phyloP scores from a whole-genome alignment of 2,888 invertebrate species.

The Rhorus exstirpatorius region DNA sequence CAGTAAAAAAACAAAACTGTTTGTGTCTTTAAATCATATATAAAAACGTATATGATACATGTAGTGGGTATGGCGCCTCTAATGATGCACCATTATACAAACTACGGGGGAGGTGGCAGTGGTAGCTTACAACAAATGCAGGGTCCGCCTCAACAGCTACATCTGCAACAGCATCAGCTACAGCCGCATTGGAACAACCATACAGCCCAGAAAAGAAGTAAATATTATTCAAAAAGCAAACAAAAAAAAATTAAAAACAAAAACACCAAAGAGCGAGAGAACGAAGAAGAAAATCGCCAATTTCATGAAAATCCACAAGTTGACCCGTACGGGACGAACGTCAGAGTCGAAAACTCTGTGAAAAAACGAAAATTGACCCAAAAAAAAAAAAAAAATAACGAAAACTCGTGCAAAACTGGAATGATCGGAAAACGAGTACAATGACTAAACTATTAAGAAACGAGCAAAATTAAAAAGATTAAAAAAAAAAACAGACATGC shows the following conservation, averaged over 20 bases:
- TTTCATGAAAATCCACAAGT: constrained; percentile 36
- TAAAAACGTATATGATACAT: constrained; percentile 77
- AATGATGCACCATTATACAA: constrained; percentile 88
- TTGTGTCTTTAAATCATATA: constrained; percentile 69
- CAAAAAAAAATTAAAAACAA: constrained; percentile 68
- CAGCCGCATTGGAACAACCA: constrained; percentile 87
- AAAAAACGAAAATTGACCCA: constrained; percentile 1
- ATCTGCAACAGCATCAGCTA: constrained; percentile 86
- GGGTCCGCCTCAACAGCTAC: constrained; percentile 87
- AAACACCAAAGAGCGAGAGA: constrained; percentile 16
- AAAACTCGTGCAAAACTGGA: constrained; percentile 29
- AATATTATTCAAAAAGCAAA: constrained; percentile 81
- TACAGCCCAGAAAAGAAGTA: constrained; percentile 87
- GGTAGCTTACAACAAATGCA: constrained; percentile 87
- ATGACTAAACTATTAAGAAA: constrained; percentile 18
- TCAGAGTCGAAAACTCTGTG: constrained; percentile 19
- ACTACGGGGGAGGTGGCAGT: constrained; percentile 88
- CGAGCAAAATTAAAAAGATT: not conserved
- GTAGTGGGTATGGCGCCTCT: constrained; percentile 87
- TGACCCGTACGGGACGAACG: constrained; percentile 33
- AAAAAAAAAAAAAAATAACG: no score
- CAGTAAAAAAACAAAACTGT: constrained; percentile 50
- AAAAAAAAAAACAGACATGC: constrained; percentile 80
- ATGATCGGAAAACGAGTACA: constrained; percentile 8
- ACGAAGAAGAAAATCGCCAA: constrained; percentile 1